These are phyloP conservation scores for Amphipyra tragopoginis DNA, from an alignment of 2,888 invertebrate species.

Conservation along the genomic window DNA sequence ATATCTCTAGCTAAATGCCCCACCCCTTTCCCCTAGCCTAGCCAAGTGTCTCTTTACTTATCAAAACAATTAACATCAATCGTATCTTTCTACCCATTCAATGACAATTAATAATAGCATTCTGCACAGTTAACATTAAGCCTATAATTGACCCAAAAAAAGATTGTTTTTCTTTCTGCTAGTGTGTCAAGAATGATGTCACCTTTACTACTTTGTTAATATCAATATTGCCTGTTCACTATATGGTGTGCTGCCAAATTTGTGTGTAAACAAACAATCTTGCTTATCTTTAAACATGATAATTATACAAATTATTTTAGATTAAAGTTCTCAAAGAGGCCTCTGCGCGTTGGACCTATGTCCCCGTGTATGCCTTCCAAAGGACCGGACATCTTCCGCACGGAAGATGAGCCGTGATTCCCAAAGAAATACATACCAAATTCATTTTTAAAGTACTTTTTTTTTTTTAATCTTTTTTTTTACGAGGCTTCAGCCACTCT, in stretches of 20 bases:
- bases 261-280: constrained; percentile 30
- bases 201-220: constrained; percentile 6
- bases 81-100: background rate
- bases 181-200: constrained; percentile 44
- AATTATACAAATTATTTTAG: too few species aligned
- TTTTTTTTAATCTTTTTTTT: too few species aligned
- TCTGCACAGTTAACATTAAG: background rate
- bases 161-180: constrained; percentile 22
- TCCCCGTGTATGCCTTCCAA: too few species aligned
- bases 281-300: constrained; percentile 14
- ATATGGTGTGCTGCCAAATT: constrained; percentile 38
- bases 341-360: too few species aligned
- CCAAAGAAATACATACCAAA: too few species aligned
- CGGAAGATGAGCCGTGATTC: too few species aligned
- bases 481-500: too few species aligned
- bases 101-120: background rate
- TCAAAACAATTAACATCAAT: background rate
- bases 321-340: too few species aligned
- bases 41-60: background rate
- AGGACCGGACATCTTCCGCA: too few species aligned
- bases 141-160: constrained; percentile 12
- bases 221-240: constrained; percentile 13
- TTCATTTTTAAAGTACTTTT: too few species aligned
- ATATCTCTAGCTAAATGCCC: background rate
- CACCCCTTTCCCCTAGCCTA: background rate